Percentiles rank a stretch among this genome's conserved stretches.
Conservation (phyloP, 2,113 vertebrate genomes). For the Onychorhynchus coronatus region DNA sequence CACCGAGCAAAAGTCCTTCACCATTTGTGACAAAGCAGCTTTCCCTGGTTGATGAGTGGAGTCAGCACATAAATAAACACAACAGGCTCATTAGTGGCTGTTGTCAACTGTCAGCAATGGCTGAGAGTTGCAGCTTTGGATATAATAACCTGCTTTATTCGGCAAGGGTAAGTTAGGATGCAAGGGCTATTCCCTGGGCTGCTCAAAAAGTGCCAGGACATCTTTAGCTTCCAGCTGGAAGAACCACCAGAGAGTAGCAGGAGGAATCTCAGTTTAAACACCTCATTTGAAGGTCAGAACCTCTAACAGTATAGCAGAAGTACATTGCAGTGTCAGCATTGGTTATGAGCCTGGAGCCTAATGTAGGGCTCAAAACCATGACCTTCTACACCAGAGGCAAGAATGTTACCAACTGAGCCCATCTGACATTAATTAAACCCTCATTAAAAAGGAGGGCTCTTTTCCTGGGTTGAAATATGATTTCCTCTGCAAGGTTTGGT, state of each 20-base stretch:
- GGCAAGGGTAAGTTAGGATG: conserved; percentile 10
- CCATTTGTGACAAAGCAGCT: neutral
- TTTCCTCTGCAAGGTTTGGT: conserved; percentile 52
- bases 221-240: conserved; percentile 63
- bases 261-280: conserved; percentile 54
- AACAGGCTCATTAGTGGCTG: conserved; percentile 3
- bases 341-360: conserved; percentile 53
- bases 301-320: conserved; percentile 9
- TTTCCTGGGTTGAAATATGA: conserved; percentile 25
- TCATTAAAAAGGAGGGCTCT: conserved; percentile 59
- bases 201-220: conserved; percentile 50
- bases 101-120: conserved; percentile 6
- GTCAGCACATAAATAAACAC: conserved; percentile 16
- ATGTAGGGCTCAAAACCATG: conserved; percentile 54
- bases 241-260: conserved; percentile 47
- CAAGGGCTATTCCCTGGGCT: conserved; percentile 38
- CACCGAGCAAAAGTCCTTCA: neutral
- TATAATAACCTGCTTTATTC: conserved; percentile 43
- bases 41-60: neutral
- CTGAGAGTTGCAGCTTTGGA: conserved; percentile 11
- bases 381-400: conserved; percentile 65
- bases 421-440: conserved; percentile 67
- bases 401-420: conserved; percentile 56
- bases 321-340: conserved; percentile 66
- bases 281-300: conserved; percentile 65